Percentiles rank a stretch among this genome's conserved stretches.
phyloP scores from a whole-genome alignment of 2,113 vertebrate genomes.

The Cryptomyrus ogoouensis region DNA sequence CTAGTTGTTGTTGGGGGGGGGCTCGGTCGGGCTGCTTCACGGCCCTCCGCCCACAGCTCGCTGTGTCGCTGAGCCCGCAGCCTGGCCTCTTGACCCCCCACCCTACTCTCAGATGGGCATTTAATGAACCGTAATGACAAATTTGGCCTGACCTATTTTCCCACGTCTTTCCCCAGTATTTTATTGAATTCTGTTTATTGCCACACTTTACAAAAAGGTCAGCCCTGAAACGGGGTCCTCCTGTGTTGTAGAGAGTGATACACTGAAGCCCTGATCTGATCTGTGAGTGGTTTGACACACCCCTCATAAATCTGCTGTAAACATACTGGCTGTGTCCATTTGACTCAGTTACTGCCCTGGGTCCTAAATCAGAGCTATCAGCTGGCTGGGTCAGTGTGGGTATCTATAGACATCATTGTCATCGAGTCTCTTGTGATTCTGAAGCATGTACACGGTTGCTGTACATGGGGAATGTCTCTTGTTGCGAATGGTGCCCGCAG shows the following conservation, averaged over 20 bases:
- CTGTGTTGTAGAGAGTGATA: not conserved
- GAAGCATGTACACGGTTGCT: not conserved
- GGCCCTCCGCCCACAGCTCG: not conserved
- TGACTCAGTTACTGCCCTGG: not conserved
- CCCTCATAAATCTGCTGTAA: not conserved
- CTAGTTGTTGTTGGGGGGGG: not conserved
- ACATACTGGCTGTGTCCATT: not conserved
- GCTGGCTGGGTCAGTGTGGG: not conserved
- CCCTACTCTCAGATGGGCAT: not conserved
- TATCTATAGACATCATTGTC: not conserved
- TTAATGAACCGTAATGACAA: not conserved
- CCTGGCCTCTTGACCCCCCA: not conserved
- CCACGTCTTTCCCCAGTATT: not conserved
- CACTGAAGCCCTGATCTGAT: not conserved
- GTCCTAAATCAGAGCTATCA: not conserved
- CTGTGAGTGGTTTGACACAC: not conserved
- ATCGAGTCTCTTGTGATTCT: not conserved
- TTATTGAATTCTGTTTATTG: not conserved
- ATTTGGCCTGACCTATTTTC: not conserved
- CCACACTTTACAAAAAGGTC: not conserved
- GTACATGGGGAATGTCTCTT: not conserved
- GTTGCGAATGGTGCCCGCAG: not conserved
- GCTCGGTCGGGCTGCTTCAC: not conserved
- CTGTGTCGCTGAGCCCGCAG: not conserved
- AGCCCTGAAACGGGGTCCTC: not conserved